phyloP scores from a whole-genome alignment of 1,140 invertebrate species.

The Nephila pilipes region DNA sequence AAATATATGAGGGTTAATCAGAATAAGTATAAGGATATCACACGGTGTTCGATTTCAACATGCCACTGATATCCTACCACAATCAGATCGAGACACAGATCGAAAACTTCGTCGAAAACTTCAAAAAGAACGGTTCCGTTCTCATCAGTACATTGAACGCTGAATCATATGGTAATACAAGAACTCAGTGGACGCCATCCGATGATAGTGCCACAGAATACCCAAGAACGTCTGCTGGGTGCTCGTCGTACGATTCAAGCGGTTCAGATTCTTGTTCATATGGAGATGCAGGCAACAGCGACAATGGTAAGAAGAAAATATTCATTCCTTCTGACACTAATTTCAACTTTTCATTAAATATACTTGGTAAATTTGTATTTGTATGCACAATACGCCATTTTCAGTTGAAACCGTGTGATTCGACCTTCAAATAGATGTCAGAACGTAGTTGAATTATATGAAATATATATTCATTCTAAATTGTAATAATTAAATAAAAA shows the following conservation, averaged over 20 bases:
- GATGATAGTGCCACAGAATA: conserved; percentile 81
- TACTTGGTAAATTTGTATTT: too few species aligned
- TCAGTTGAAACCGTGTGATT: too few species aligned
- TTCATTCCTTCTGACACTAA: too few species aligned
- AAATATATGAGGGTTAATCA: neutral
- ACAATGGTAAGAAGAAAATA: conserved; percentile 49
- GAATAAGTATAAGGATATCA: neutral
- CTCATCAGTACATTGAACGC: conserved; percentile 73
- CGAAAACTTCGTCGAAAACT: conserved; percentile 90
- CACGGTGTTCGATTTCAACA: neutral
- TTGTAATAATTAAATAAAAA: too few species aligned
- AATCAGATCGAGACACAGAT: conserved; percentile 87
- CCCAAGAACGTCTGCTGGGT: conserved; percentile 82
- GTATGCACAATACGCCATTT: too few species aligned
- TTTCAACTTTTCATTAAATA: too few species aligned
- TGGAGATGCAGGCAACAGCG: conserved; percentile 70
- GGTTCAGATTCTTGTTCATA: conserved; percentile 62
- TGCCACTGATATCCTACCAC: conserved; percentile 77
- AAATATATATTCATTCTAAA: too few species aligned
- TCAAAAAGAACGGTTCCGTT: conserved; percentile 80
- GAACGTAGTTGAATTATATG: too few species aligned
- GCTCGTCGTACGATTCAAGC: conserved; percentile 66
- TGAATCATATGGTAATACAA: conserved; percentile 30
- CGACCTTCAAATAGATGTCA: too few species aligned
- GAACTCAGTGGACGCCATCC: conserved; percentile 66